Conservation (phyloP, 2,113 vertebrate genomes). For the Anhinga rufa region DNA sequence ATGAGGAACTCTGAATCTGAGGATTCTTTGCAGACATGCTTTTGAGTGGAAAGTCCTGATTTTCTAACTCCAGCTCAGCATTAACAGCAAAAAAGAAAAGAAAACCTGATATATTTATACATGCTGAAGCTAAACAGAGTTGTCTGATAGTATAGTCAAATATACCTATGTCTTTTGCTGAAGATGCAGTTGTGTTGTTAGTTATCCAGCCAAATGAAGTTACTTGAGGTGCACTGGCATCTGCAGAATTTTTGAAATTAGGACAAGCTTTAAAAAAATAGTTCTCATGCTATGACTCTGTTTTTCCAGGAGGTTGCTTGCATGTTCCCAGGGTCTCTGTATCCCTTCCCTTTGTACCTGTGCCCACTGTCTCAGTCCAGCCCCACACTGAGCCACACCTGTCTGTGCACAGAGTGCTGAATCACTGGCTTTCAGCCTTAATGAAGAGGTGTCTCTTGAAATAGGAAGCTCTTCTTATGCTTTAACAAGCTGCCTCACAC, state of each 20-base stretch:
- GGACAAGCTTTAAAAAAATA: fast-evolving
- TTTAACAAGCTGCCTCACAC: neutral
- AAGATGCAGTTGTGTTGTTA: neutral
- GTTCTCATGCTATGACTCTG: neutral
- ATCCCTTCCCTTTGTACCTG: neutral
- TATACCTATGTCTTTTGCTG: neutral
- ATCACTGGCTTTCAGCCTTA: neutral
- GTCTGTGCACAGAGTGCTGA: neutral
- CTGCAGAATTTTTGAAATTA: neutral
- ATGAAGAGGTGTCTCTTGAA: neutral
- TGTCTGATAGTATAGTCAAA: neutral
- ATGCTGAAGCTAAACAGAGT: neutral
- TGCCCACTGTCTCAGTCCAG: neutral
- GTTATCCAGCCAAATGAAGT: neutral
- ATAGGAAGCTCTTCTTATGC: neutral
- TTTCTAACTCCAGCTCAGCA: neutral
- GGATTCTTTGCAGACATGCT: neutral
- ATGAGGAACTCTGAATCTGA: neutral
- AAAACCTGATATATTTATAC: neutral
- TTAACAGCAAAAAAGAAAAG: neutral
- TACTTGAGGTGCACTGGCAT: neutral
- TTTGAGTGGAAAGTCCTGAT: neutral
- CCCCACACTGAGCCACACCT: fast-evolving
- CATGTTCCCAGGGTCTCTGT: neutral
- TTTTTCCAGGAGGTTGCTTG: neutral